Evolutionary conservation across 2,888 invertebrate genomes (phyloP).

Genomic region (Eupithecia dodoneata): DNA sequence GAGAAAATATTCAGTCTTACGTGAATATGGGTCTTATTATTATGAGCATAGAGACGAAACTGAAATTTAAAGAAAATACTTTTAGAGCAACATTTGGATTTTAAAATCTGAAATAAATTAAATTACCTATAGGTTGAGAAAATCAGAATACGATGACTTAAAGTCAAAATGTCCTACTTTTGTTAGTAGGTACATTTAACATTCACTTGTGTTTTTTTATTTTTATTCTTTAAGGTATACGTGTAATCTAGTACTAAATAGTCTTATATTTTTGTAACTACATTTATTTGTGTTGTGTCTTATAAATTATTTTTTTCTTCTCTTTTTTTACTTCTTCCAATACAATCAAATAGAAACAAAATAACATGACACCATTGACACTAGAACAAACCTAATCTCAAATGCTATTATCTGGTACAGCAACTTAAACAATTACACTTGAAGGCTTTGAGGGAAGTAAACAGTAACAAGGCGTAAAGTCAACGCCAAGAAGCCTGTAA

Average conservation of each 20-base stretch:
- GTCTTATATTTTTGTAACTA: too few species aligned
- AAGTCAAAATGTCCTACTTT: background rate
- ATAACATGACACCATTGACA: constrained; percentile 22
- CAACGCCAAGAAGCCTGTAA: constrained; percentile 53
- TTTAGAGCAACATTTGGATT: background rate
- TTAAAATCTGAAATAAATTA: background rate
- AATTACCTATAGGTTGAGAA: background rate
- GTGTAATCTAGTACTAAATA: too few species aligned
- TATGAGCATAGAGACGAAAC: background rate
- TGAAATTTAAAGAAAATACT: background rate
- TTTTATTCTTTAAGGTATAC: too few species aligned
- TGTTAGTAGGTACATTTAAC: too few species aligned
- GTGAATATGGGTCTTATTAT: background rate
- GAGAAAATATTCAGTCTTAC: constrained; percentile 35
- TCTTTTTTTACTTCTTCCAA: background rate
- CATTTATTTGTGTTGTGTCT: too few species aligned
- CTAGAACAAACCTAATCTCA: constrained; percentile 42
- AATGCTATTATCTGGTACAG: constrained; percentile 46
- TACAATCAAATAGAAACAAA: background rate
- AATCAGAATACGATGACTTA: background rate
- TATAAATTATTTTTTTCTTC: too few species aligned
- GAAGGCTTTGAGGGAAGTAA: constrained; percentile 49
- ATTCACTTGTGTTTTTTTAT: too few species aligned
- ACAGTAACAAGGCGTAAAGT: constrained; percentile 61
- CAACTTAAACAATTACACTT: constrained; percentile 48